Evolutionary conservation across 2,888 invertebrate species (phyloP), one percentile per base, ranked within the genome.

Genomic region (Tinea pellionella): DNA sequence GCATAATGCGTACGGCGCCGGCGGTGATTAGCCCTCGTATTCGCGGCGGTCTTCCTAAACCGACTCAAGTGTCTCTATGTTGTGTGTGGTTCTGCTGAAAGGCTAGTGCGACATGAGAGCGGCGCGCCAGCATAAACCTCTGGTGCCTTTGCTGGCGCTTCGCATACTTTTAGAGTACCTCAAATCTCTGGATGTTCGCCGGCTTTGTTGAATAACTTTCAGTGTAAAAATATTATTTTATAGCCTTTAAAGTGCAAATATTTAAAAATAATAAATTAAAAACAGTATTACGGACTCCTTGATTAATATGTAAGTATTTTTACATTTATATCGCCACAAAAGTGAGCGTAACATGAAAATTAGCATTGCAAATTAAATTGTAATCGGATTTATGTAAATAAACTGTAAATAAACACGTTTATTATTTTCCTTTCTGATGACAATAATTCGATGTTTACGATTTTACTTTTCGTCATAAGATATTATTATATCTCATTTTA

Each of bases 1-100:
- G 83, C 84, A 82, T 80, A 78, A 84, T 82, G 84, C 73, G 73
- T 74, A 65, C 68, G 69, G 75, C 69, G 74, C 70, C 76, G 73
- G 69, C 70, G 63, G 65, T 64, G 63, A 12, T 30, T 37, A 61
- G 47, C 29, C 32, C 32, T 30, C 37, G 32, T 30, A 6, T 16
- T 19, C 62, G 61, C 65, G 64, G 65, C 64, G 56, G 58, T 65
- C 68, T 47, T 47, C 67, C 65, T n/a, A 32, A 30, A n/a, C 30
- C 15, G n/a, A 12, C 11, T 29, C 16, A 12, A 13, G 30, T 13
- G 57, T 1, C 12, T 8, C 55, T 55, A 16, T 16, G 18, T 51
- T 19, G 19, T 19, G 51, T 11, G 51, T 19, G 51, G 18, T 11
- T 13, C 18, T 19, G 51, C 4, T 19, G 9, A 11, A 16, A 19